These are phyloP conservation scores for Ditylenchus weischeri DNA, from an alignment of 2,888 invertebrate genomes.

Conservation along the genomic window DNA sequence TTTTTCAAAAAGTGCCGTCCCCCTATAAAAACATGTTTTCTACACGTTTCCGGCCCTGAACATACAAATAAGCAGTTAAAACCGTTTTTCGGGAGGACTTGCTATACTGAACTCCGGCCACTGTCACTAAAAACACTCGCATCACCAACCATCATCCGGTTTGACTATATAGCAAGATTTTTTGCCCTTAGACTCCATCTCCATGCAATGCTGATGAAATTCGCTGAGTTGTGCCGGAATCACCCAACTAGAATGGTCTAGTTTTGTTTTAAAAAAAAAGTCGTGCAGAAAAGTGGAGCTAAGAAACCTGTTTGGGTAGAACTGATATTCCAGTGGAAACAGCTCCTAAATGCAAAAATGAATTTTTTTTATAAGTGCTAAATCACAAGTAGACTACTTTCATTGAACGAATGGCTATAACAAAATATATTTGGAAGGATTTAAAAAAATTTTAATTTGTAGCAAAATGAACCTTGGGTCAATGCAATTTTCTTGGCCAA, in stretches of 20 bases:
- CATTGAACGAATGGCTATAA: slow-evolving; percentile 60
- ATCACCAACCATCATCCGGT: slow-evolving; percentile 61
- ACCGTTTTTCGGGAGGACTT: too few species aligned
- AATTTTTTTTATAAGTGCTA: too few species aligned
- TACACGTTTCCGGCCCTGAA: too few species aligned
- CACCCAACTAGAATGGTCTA: slow-evolving; percentile 57
- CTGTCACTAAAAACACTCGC: background rate
- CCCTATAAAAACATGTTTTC: too few species aligned
- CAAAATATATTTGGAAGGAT: too few species aligned
- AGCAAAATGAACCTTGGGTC: slow-evolving; percentile 49
- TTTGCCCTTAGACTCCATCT: slow-evolving; percentile 5
- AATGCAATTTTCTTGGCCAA: slow-evolving; percentile 62
- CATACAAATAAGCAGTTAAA: too few species aligned
- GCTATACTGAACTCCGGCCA: too few species aligned
- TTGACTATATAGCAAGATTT: slow-evolving; percentile 62
- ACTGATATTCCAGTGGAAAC: slow-evolving; percentile 62
- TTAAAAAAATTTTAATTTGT: too few species aligned
- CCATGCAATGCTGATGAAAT: slow-evolving; percentile 39
- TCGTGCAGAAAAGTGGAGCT: too few species aligned
- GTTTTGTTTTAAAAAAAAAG: too few species aligned
- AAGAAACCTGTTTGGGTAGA: slow-evolving; percentile 60
- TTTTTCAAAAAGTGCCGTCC: too few species aligned
- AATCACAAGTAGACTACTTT: slow-evolving; percentile 34
- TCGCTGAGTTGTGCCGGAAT: slow-evolving; percentile 60
- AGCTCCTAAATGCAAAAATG: slow-evolving; percentile 37